These are phyloP conservation scores for Melanotaenia boesemani DNA, from an alignment of 2,797 vertebrate species.

Conservation along the genomic window DNA sequence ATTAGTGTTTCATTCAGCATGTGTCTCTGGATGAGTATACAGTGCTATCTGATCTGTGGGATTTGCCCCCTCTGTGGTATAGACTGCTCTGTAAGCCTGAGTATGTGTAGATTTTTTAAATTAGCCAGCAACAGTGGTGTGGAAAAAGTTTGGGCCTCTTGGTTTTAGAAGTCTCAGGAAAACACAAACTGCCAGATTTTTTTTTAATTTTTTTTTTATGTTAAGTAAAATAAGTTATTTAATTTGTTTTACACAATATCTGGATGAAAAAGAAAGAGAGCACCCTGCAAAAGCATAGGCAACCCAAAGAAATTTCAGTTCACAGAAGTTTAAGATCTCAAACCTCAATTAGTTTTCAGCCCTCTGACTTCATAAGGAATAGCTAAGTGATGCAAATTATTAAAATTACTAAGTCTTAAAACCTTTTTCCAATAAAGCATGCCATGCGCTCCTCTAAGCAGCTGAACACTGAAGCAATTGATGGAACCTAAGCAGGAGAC, in stretches of 20 bases:
- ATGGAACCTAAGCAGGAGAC: not conserved
- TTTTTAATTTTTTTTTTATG: not conserved
- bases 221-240: not conserved
- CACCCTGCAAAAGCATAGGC: not conserved
- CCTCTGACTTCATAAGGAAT: not conserved
- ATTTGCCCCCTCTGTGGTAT: conserved; percentile 33
- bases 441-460: not conserved
- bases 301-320: not conserved
- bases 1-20: conserved; percentile 60
- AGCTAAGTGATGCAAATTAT: not conserved
- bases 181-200: not conserved
- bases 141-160: not conserved
- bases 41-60: conserved; percentile 39
- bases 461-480: not conserved
- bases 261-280: not conserved
- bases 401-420: not conserved
- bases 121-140: conserved; percentile 6
- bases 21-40: conserved; percentile 51
- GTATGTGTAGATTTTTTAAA: conserved; percentile 55
- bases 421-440: not conserved
- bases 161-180: not conserved
- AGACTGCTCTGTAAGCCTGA: conserved; percentile 20
- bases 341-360: not conserved
- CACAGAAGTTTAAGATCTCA: not conserved
- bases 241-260: not conserved